A percentile compares a stretch with the other conserved stretches of the same genome.
Conservation (phyloP, 2,113 vertebrate species). For the Myodes glareolus region DNA sequence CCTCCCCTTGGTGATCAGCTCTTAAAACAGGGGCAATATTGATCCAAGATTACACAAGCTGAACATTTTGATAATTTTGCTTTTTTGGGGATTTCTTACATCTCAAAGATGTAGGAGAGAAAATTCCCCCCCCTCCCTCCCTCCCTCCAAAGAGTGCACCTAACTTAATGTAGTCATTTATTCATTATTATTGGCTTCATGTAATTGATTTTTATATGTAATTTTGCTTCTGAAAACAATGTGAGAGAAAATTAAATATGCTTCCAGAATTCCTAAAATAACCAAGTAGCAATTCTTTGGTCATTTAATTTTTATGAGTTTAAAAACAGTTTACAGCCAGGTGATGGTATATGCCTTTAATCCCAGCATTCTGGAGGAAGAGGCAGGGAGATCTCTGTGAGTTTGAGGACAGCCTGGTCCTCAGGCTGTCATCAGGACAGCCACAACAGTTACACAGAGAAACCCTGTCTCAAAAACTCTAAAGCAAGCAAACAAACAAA, state of each 20-base stretch:
- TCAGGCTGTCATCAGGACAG: no score
- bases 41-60: not conserved
- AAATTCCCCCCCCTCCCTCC: not conserved
- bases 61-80: not conserved
- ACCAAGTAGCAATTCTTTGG: not conserved
- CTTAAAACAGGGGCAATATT: not conserved
- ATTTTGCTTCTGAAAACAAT: not conserved
- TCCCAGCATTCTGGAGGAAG: no score
- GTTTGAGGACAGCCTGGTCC: no score
- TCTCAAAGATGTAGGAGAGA: not conserved
- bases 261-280: not conserved
- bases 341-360: no score
- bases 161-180: not conserved
- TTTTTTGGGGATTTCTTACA: not conserved
- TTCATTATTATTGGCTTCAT: not conserved
- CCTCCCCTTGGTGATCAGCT: not conserved
- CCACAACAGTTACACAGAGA: no score
- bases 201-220: not conserved
- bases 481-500: no score
- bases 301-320: not conserved
- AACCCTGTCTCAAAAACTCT: no score
- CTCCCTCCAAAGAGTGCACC: not conserved
- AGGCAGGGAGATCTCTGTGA: no score
- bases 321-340: not conserved
- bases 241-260: not conserved